These are phyloP conservation scores for Diploscapter pachys DNA, from an alignment of 1,140 invertebrate genomes.

Conservation along the genomic window DNA sequence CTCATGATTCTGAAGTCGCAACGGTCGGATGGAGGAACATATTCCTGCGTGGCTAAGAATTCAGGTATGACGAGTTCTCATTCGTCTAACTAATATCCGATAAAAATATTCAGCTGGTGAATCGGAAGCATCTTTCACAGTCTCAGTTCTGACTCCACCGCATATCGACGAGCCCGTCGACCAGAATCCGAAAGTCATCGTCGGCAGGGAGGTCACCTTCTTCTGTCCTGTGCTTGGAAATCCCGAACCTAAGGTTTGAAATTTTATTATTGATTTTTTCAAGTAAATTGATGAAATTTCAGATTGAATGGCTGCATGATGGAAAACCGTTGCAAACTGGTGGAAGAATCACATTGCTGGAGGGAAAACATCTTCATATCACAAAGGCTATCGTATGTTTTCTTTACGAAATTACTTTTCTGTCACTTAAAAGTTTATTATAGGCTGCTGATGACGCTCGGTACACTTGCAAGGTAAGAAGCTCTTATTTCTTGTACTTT, in stretches of 20 bases:
- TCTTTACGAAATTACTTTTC: background rate
- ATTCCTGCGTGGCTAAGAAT: constrained; percentile 64
- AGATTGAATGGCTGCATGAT: constrained; percentile 27
- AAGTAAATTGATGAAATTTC: background rate
- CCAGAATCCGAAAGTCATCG: constrained; percentile 51
- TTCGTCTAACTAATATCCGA: constrained; percentile 1
- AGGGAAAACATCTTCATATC: constrained; percentile 24
- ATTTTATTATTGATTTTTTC: background rate
- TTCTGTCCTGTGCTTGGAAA: constrained; percentile 62
- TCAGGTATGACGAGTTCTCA: constrained; percentile 26
- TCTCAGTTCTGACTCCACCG: constrained; percentile 46
- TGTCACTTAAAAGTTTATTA: too few relatives aligned
- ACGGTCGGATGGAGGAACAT: constrained; percentile 61
- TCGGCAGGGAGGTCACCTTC: constrained; percentile 58
- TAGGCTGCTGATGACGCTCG: too few relatives aligned
- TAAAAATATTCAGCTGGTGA: background rate
- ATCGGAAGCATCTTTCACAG: constrained; percentile 41
- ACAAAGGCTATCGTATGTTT: constrained; percentile 37
- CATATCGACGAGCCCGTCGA: constrained; percentile 52
- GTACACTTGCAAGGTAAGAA: too few relatives aligned
- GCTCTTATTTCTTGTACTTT: too few relatives aligned
- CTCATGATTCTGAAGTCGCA: constrained; percentile 60
- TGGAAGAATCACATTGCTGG: constrained; percentile 16
- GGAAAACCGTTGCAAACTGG: background rate
- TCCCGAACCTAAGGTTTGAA: constrained; percentile 59